phyloP scores from a whole-genome alignment of 1,140 invertebrate genomes.

The Ptiloglossa arizonensis region DNA sequence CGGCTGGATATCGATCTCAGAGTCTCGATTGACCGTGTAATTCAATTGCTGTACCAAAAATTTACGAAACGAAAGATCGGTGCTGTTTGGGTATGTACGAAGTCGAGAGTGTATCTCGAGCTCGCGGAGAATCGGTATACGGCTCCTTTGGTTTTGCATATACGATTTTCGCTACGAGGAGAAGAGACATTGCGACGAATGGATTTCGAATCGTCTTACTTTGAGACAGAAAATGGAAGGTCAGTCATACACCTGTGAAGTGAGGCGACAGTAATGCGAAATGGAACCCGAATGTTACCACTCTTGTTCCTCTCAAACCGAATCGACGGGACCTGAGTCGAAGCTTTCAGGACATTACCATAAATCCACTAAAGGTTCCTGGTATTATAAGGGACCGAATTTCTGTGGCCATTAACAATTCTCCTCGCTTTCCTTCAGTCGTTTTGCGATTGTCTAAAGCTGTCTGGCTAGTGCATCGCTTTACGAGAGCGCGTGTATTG shows the following conservation, averaged over 20 bases:
- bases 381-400: constrained; percentile 58
- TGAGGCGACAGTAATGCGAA: background rate
- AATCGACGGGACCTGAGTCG: constrained; percentile 42
- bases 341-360: constrained; percentile 60
- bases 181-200: no score
- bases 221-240: background rate
- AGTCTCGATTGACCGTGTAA: no score
- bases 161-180: no score
- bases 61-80: no score
- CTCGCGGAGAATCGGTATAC: no score
- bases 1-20: no score
- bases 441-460: constrained; percentile 9
- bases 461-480: constrained; percentile 19
- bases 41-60: no score
- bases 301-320: constrained; percentile 15
- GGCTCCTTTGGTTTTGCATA: no score
- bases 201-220: background rate
- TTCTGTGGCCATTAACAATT: constrained; percentile 45
- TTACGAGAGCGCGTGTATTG: constrained; percentile 18
- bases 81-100: no score
- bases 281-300: background rate
- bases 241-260: constrained; percentile 43
- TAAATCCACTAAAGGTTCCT: constrained; percentile 65
- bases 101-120: no score
- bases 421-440: constrained; percentile 21